A percentile compares a stretch with the other conserved stretches of the same genome.
Evolutionary conservation across 1,140 invertebrate genomes (phyloP).

Genomic region (Meteorus sp.): DNA sequence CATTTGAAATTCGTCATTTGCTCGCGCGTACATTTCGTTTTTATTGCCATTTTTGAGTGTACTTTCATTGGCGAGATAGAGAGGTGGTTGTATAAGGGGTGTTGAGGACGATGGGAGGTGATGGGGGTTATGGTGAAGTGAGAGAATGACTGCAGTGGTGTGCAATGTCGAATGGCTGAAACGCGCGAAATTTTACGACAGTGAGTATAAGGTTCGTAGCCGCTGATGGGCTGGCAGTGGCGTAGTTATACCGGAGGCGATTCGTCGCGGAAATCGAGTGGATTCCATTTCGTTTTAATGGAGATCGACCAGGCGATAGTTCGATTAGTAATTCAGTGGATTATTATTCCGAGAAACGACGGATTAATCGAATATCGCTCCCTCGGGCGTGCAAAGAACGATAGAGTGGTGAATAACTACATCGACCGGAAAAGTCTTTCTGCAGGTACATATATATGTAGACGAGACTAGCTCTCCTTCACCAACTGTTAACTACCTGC

Average conservation of each 20-base stretch:
- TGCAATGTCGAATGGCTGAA: slow-evolving; percentile 8
- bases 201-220: slow-evolving; percentile 9
- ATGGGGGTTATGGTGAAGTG: too few species aligned
- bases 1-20: not conserved
- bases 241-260: slow-evolving; percentile 7
- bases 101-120: too few species aligned
- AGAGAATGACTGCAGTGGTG: not conserved
- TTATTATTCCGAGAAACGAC: slow-evolving; percentile 38
- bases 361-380: slow-evolving; percentile 43
- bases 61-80: too few species aligned
- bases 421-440: slow-evolving; percentile 8
- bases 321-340: slow-evolving; percentile 40
- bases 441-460: not conserved
- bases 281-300: slow-evolving; percentile 31
- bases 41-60: not conserved
- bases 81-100: too few species aligned
- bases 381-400: slow-evolving; percentile 10
- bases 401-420: slow-evolving; percentile 12
- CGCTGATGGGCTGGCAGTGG: slow-evolving; percentile 4
- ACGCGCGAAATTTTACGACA: slow-evolving; percentile 10
- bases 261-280: slow-evolving; percentile 26
- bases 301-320: slow-evolving; percentile 30
- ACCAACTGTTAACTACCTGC: slow-evolving; percentile 28
- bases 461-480: too few species aligned
- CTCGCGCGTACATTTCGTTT: not conserved